phyloP scores from a whole-genome alignment of 1,140 invertebrate genomes.

The Bombus picipes region DNA sequence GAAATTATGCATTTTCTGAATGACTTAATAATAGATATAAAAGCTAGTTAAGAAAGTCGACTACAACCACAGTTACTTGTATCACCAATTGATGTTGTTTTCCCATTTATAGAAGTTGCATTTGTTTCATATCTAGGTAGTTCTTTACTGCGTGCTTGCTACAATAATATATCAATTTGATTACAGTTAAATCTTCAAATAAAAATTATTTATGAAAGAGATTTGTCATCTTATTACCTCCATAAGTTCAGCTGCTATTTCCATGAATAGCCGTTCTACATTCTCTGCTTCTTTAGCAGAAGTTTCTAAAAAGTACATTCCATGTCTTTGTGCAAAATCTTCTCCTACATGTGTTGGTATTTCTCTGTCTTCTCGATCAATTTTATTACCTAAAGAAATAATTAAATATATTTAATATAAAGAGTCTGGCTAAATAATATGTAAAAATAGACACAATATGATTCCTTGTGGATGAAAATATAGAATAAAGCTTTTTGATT shows the following conservation, averaged over 20 bases:
- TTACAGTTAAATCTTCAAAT: conserved; percentile 2
- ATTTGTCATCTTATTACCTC: conserved; percentile 84
- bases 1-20: conserved; percentile 39
- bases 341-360: conserved; percentile 97
- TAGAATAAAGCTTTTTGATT: no score
- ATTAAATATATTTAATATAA: conserved; percentile 29
- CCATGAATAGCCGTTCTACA: conserved; percentile 97
- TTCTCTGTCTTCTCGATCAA: conserved; percentile 96
- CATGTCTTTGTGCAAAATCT: conserved; percentile 96
- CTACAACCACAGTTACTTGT: conserved; percentile 85
- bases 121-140: conserved; percentile 89
- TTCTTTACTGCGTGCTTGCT: conserved; percentile 91
- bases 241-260: conserved; percentile 96
- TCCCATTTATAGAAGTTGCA: conserved; percentile 88
- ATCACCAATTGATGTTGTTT: conserved; percentile 87
- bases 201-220: conserved; percentile 1
- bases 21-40: conserved; percentile 58
- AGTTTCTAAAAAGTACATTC: conserved; percentile 99
- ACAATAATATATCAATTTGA: conserved; percentile 70
- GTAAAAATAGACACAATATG: no score
- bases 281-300: conserved; percentile 99
- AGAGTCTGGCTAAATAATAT: no score
- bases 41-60: conserved; percentile 77
- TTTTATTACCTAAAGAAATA: conserved; percentile 93
- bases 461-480: no score